These are phyloP conservation scores for Spea bombifrons DNA, from an alignment of 2,113 vertebrate species.

Conservation along the genomic window DNA sequence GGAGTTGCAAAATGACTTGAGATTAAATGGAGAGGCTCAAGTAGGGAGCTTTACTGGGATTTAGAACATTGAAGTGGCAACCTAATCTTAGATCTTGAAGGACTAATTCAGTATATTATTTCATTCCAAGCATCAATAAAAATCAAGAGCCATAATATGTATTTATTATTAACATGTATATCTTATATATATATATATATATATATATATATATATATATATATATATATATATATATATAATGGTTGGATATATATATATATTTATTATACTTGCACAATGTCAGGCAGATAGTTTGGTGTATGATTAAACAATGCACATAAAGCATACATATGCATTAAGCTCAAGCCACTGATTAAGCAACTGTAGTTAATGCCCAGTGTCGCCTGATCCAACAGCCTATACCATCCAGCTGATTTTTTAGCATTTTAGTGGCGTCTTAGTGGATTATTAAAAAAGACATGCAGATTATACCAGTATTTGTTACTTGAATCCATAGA, in stretches of 20 bases:
- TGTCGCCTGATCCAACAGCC: too few species aligned
- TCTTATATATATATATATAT: background rate
- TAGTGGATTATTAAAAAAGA: too few species aligned
- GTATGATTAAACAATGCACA: too few species aligned
- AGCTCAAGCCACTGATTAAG: too few species aligned
- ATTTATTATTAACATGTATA: background rate
- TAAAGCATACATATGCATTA: too few species aligned
- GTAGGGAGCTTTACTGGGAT: conserved; percentile 2
- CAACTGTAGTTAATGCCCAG: too few species aligned
- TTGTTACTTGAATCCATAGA: too few species aligned
- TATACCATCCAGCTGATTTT: too few species aligned
- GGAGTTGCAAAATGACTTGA: background rate
- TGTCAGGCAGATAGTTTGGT: too few species aligned
- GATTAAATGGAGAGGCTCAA: background rate
- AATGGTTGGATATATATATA: too few species aligned
- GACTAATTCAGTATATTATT: background rate
- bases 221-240: background rate
- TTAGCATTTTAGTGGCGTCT: too few species aligned
- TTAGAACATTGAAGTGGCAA: conserved; percentile 8
- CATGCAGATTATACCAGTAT: too few species aligned
- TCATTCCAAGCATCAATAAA: background rate
- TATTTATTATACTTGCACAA: background rate
- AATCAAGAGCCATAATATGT: background rate
- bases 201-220: background rate
- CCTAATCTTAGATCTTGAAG: conserved; percentile 1